phyloP scores from a whole-genome alignment of 2,888 invertebrate species.

The Trissonchulus sp. region DNA sequence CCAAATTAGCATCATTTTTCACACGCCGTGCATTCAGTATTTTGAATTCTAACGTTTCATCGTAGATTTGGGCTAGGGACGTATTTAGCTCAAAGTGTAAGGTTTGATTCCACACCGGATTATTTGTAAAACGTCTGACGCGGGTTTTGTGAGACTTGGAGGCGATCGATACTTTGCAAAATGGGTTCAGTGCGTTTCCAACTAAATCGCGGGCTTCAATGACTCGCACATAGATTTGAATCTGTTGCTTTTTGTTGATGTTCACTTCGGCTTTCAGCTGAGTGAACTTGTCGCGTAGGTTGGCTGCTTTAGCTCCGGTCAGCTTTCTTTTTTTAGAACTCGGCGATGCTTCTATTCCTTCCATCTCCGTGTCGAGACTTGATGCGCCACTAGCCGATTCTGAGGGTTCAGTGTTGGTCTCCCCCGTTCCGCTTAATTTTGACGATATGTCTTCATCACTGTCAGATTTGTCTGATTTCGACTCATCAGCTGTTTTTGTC shows the following conservation, averaged over 20 bases:
- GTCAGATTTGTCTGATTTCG: too few species aligned
- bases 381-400: too few species aligned
- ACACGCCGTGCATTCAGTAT: neutral
- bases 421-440: too few species aligned
- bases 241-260: slow-evolving; percentile 18
- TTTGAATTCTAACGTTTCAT: slow-evolving; percentile 5
- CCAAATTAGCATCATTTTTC: neutral
- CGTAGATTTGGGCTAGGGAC: neutral
- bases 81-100: slow-evolving; percentile 5
- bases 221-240: slow-evolving; percentile 17
- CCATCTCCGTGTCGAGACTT: too few species aligned
- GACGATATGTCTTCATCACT: too few species aligned
- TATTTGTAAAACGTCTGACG: neutral
- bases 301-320: too few species aligned
- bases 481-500: too few species aligned
- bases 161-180: slow-evolving; percentile 1
- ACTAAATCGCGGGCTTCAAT: slow-evolving; percentile 5
- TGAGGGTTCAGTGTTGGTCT: too few species aligned
- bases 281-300: too few species aligned
- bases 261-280: too few species aligned
- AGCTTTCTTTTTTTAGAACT: too few species aligned
- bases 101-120: slow-evolving; percentile 15
- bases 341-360: too few species aligned
- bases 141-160: neutral
- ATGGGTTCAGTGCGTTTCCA: neutral